phyloP scores from a whole-genome alignment of 2,113 vertebrate genomes.

The Lepus europaeus region DNA sequence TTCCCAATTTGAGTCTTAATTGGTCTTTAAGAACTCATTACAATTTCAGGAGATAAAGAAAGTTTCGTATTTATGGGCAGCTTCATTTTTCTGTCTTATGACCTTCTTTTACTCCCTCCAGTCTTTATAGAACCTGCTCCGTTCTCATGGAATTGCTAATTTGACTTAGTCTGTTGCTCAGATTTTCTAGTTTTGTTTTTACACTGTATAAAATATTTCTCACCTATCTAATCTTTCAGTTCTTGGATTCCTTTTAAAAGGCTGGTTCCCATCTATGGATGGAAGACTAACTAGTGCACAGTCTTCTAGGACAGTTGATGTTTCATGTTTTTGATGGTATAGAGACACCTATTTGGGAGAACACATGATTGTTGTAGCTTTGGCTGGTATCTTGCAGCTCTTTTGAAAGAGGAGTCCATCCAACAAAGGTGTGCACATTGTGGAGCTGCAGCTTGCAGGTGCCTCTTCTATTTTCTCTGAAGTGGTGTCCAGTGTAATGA shows the following conservation, averaged over 20 bases:
- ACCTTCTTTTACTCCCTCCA: too few relatives aligned
- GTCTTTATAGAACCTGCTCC: not conserved
- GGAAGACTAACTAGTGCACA: not conserved
- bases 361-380: not conserved
- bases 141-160: not conserved
- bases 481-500: not conserved
- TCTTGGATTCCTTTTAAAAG: not conserved
- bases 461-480: not conserved
- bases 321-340: not conserved
- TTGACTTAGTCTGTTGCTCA: not conserved
- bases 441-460: not conserved
- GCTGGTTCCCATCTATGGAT: not conserved
- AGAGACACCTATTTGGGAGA: not conserved
- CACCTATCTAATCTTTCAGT: not conserved
- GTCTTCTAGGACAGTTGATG: not conserved
- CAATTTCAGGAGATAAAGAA: not conserved
- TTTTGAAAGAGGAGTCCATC: not conserved
- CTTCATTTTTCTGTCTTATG: not conserved
- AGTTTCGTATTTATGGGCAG: not conserved
- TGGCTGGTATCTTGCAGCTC: not conserved
- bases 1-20: rapidly evolving
- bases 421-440: not conserved
- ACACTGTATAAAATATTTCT: not conserved
- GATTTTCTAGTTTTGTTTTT: not conserved
- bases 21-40: not conserved